Evolutionary conservation across 2,888 invertebrate genomes (phyloP).

Genomic region (Zele albiditarsus): DNA sequence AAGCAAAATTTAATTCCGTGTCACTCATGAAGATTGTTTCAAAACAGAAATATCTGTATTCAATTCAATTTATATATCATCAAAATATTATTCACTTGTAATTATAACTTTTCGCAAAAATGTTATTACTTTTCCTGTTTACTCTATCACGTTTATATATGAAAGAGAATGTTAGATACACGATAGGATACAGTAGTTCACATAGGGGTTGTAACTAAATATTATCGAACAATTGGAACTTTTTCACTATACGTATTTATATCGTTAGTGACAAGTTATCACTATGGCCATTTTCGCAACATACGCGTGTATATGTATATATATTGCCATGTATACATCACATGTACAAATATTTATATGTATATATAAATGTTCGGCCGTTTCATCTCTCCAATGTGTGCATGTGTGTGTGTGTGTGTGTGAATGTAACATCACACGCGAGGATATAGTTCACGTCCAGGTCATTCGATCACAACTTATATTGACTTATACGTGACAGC

Average conservation of each 20-base stretch:
- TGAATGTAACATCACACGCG: neutral
- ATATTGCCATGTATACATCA: neutral
- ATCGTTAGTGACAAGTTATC: constrained; percentile 21
- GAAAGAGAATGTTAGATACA: too few species aligned
- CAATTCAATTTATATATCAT: too few species aligned
- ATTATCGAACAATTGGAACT: constrained; percentile 8
- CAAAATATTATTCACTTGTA: too few species aligned
- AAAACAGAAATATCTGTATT: too few species aligned
- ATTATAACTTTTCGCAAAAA: too few species aligned
- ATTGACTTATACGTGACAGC: neutral
- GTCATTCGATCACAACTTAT: constrained; percentile 33
- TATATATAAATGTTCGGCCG: neutral
- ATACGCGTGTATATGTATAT: neutral
- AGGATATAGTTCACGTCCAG: constrained; percentile 16
- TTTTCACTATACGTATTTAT: neutral
- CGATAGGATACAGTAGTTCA: too few species aligned
- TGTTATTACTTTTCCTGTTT: too few species aligned
- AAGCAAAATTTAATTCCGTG: too few species aligned
- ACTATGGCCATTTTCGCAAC: constrained; percentile 10
- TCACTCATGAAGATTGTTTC: too few species aligned
- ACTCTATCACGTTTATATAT: too few species aligned
- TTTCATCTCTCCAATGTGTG: constrained; percentile 2
- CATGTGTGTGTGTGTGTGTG: neutral
- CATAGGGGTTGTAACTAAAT: neutral
- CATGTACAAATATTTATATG: neutral